Evolutionary conservation across 2,797 vertebrate genomes (phyloP).

Genomic region (Pipistrellus pipistrellus): DNA sequence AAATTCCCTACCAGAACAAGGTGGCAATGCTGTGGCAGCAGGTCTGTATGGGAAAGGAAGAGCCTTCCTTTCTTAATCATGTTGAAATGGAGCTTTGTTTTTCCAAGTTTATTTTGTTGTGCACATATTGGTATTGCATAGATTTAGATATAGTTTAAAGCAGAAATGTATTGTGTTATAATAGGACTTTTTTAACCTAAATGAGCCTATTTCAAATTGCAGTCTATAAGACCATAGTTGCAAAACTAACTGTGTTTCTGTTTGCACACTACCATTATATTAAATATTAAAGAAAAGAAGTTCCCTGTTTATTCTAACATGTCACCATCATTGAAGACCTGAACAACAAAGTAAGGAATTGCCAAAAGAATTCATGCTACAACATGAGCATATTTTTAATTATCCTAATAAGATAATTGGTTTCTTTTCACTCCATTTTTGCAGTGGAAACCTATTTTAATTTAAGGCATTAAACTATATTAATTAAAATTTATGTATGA

Average conservation of each 20-base stretch:
- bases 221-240: not conserved
- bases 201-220: not conserved
- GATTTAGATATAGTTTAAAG: constrained; percentile 5
- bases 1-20: constrained; percentile 67
- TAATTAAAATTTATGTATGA: not conserved
- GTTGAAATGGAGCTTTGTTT: not conserved
- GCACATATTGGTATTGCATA: not conserved
- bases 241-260: not conserved
- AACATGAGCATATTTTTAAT: not conserved
- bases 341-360: not conserved
- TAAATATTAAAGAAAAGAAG: not conserved
- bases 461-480: constrained; percentile 9
- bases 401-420: not conserved
- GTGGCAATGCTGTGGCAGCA: constrained; percentile 44
- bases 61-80: not conserved
- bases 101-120: constrained; percentile 52
- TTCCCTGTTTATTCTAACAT: not conserved
- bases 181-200: not conserved
- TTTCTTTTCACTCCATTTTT: not conserved
- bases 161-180: not conserved
- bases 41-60: not conserved
- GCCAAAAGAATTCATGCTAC: constrained; percentile 14
- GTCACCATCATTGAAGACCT: not conserved
- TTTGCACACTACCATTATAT: not conserved
- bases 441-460: not conserved